A percentile compares a stretch with the other conserved stretches of the same genome.
Evolutionary conservation across 2,797 vertebrate species (phyloP).

Genomic region (Coccyzus lansbergi): DNA sequence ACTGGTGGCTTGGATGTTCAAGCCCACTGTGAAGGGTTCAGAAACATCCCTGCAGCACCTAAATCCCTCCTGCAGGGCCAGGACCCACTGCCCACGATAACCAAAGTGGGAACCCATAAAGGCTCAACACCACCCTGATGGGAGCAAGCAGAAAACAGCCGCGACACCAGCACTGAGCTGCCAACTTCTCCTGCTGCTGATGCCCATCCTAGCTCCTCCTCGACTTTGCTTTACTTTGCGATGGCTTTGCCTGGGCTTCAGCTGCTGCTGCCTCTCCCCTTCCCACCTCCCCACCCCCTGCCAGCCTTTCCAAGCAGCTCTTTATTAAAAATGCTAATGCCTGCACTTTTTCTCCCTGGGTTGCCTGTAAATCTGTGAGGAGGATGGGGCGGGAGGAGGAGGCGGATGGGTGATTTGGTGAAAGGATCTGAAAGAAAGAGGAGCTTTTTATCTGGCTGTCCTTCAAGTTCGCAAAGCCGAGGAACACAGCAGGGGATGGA

Average conservation of each 20-base stretch:
- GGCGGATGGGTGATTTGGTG: constrained; percentile 23
- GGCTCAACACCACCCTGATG: neutral
- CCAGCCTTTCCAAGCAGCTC: constrained; percentile 28
- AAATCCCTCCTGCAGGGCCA: neutral
- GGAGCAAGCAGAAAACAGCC: neutral
- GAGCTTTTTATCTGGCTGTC: constrained; percentile 66
- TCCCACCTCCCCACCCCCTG: constrained; percentile 11
- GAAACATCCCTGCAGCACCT: neutral
- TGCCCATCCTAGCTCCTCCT: neutral
- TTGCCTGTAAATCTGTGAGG: constrained; percentile 49
- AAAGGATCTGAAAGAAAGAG: constrained; percentile 56
- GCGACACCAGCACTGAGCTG: fast-evolving
- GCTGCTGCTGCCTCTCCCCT: neutral
- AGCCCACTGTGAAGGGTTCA: neutral
- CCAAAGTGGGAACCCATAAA: neutral
- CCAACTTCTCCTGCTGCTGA: neutral
- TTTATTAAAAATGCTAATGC: constrained; percentile 78
- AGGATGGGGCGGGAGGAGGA: constrained; percentile 33
- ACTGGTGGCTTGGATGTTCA: neutral
- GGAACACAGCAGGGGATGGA: constrained; percentile 18
- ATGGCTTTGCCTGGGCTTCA: neutral
- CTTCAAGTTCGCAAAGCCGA: constrained; percentile 31
- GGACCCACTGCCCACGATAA: neutral
- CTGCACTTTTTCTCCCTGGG: constrained; percentile 62
- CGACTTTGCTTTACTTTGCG: neutral